Percentiles rank a stretch among this genome's conserved stretches.
Evolutionary conservation across 92 coral and sea anemone genomes (phyloP).

Genomic region (Porites divaricata): DNA sequence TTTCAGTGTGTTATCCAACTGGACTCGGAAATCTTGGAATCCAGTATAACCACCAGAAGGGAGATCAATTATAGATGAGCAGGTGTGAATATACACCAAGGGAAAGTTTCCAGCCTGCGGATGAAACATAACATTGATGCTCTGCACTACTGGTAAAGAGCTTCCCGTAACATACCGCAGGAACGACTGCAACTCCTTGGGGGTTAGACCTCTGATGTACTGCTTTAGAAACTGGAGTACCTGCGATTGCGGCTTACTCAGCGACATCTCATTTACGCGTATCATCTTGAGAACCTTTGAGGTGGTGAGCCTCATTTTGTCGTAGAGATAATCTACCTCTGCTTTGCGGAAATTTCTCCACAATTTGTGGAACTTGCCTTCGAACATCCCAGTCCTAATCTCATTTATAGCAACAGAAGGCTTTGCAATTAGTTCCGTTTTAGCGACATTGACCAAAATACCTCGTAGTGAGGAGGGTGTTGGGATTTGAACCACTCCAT

Average conservation of each 20-base stretch:
- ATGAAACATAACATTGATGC: conserved; percentile 8
- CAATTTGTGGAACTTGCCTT: background rate
- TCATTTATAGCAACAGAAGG: conserved; percentile 4
- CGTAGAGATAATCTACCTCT: too few relatives aligned
- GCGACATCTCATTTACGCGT: too few relatives aligned
- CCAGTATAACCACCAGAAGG: conserved; percentile 50
- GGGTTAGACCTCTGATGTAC: too few relatives aligned
- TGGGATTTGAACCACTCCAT: conserved; percentile 25
- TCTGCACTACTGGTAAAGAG: conserved; percentile 28
- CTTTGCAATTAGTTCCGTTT: conserved; percentile 39
- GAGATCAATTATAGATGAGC: conserved; percentile 53
- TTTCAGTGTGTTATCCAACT: conserved; percentile 36
- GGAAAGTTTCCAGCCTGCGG: conserved; percentile 29
- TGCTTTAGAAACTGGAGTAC: too few relatives aligned
- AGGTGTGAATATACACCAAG: conserved; percentile 44
- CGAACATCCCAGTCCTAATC: background rate
- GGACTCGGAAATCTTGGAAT: conserved; percentile 48
- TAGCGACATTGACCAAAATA: conserved; percentile 20
- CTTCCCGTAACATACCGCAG: conserved; percentile 33
- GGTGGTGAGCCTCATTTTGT: too few relatives aligned
- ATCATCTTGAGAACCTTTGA: too few relatives aligned
- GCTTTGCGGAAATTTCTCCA: too few relatives aligned
- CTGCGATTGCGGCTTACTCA: too few relatives aligned
- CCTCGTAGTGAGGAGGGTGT: background rate
- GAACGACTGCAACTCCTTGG: conserved; percentile 22